Evolutionary conservation across 2,888 invertebrate species (phyloP).

Genomic region (Ariolimax columbianus): DNA sequence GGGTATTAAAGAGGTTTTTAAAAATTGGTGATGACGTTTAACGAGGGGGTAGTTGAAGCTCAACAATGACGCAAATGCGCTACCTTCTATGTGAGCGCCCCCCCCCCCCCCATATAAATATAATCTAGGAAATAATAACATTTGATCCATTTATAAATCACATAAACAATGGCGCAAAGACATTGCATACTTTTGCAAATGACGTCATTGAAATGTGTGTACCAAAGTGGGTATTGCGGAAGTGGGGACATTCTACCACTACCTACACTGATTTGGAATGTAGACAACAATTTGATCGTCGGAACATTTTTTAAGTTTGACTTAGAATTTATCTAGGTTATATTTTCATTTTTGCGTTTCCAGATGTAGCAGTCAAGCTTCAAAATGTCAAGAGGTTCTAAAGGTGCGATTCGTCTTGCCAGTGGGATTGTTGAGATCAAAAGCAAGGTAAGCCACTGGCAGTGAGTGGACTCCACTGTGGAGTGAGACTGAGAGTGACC

Average conservation of each 20-base stretch:
- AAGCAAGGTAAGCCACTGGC: conserved; percentile 71
- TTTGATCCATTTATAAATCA: no score
- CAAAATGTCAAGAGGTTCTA: conserved; percentile 66
- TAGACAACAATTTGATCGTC: neutral
- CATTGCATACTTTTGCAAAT: neutral
- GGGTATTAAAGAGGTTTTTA: no score
- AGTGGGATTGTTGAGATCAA: conserved; percentile 68
- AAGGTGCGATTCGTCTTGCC: conserved; percentile 58
- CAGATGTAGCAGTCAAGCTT: conserved; percentile 21
- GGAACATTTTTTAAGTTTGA: neutral
- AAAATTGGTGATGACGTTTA: no score
- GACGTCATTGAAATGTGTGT: conserved; percentile 30
- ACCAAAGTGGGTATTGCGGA: conserved; percentile 24
- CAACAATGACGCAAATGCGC: no score
- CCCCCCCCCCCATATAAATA: no score
- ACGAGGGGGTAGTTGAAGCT: no score
- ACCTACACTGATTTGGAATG: neutral
- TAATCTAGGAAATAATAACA: no score
- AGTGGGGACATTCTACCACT: neutral
- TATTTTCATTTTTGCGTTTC: neutral
- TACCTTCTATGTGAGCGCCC: no score
- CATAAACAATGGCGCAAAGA: neutral
- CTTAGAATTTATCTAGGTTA: neutral
- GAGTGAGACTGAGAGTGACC: no score
- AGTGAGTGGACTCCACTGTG: no score